Evolutionary conservation across 2,888 invertebrate genomes (phyloP), one percentile per base, ranked within the genome.

Genomic region (Ichneumoninae sp.): DNA sequence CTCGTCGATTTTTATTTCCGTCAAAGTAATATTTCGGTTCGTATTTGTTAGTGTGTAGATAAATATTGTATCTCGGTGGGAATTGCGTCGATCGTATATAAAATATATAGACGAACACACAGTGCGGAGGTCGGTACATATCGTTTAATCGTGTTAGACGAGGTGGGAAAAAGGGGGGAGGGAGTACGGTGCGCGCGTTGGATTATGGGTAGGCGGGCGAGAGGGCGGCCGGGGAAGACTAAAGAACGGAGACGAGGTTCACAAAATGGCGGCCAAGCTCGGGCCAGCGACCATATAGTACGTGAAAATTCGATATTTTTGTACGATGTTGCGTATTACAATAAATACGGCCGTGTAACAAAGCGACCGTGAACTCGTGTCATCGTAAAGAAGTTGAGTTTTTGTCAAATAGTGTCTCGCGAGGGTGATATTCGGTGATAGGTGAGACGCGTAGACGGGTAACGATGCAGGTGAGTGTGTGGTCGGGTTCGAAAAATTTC

Each of bases 401-500:
- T 75, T 75, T 83, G 79, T 81, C 84, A 73, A 86, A 86, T 88
- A 73, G 87, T 88, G 86, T 77, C 78, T 83, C 68, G 86, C 85
- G 87, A 71, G 86, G 85, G 83, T 87, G 83, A 85, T 88, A 85
- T 88, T 85, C 85, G 86, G 88, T 88, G 85, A 82, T 91, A 87
- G 75, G 88, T 91, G 91, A 90, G 92, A 93, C 93, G 93, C 93
- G 93, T 92, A 92, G 91, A 91, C 91, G 89, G 90, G 89, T 47
- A 73, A 92, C 91, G 90, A 93, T 93, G 93, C 93, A 93, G 93
- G 93, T 93, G 92, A 93, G 93, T 93, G 91, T 75, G 87, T 89
- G 87, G 90, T 87, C 88, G 80, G 74, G 80, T 90, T 88, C 86
- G 89, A 88, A 76, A 88, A 87, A 88, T 88, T 89, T 85, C 87